Evolutionary conservation across 2,797 vertebrate species (phyloP).

Genomic region (Schizopygopsis malacanthus): DNA sequence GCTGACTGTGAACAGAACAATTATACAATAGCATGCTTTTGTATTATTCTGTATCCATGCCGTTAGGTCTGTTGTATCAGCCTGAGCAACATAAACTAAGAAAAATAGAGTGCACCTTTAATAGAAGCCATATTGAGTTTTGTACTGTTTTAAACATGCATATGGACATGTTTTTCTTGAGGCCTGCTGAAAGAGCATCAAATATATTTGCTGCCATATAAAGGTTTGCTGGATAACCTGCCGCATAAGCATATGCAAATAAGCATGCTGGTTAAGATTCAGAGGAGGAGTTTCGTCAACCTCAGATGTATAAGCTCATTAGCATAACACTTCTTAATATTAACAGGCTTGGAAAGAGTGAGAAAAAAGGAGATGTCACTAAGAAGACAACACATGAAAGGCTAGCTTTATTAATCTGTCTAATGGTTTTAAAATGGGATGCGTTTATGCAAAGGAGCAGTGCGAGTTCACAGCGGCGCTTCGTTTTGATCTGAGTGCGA

Average conservation of each 20-base stretch:
- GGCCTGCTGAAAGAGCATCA: slow-evolving; percentile 6
- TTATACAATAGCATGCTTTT: slow-evolving; percentile 26
- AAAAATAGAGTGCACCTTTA: not conserved
- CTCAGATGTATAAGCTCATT: slow-evolving; percentile 76
- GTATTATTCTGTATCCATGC: not conserved
- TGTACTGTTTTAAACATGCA: not conserved
- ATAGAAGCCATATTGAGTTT: slow-evolving; percentile 14
- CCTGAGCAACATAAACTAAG: not conserved
- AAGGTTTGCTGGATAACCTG: slow-evolving; percentile 76
- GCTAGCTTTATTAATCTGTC: slow-evolving; percentile 64
- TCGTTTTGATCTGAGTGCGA: slow-evolving; percentile 54
- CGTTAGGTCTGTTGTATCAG: not conserved
- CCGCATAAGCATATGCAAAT: slow-evolving; percentile 81
- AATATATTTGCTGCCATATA: slow-evolving; percentile 56
- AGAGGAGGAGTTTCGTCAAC: slow-evolving; percentile 79
- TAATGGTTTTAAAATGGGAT: slow-evolving; percentile 67
- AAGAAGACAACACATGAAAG: slow-evolving; percentile 72
- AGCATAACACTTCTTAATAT: slow-evolving; percentile 81
- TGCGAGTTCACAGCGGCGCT: slow-evolving; percentile 29
- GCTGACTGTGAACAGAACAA: not conserved
- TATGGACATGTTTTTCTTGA: not conserved
- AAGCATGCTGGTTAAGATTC: slow-evolving; percentile 79
- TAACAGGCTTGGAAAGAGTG: slow-evolving; percentile 59
- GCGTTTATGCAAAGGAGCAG: slow-evolving; percentile 63
- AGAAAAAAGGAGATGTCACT: slow-evolving; percentile 57